Conservation (phyloP, 2,113 vertebrate species). For the Lepisosteus oculatus region DNA sequence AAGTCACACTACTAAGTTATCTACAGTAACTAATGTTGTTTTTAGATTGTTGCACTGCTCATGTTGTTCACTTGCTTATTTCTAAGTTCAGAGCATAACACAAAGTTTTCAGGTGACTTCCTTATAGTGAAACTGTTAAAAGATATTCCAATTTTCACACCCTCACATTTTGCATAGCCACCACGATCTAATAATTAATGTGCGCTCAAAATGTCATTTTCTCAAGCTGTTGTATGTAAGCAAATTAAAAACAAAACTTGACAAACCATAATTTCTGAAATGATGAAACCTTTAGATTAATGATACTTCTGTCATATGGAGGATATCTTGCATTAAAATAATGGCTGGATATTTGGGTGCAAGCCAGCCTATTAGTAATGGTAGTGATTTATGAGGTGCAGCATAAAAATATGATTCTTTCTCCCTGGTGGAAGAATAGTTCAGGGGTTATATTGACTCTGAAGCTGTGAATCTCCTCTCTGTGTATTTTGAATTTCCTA, state of each 20-base stretch:
- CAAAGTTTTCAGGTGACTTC: no score
- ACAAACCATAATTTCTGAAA: conserved; percentile 38
- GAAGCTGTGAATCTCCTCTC: conserved; percentile 22
- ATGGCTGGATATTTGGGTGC: conserved; percentile 39
- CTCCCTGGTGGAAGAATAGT: not conserved
- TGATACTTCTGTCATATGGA: conserved; percentile 27
- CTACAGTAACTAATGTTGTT: no score
- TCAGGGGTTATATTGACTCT: conserved; percentile 24
- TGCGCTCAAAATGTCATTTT: conserved; percentile 15
- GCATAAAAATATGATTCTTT: not conserved
- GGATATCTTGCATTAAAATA: conserved; percentile 41
- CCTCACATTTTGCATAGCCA: not conserved
- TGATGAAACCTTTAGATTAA: conserved; percentile 48
- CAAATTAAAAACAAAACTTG: conserved; percentile 35
- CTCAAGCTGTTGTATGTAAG: conserved; percentile 15
- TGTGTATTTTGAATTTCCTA: not conserved
- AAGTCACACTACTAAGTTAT: no score
- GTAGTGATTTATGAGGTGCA: conserved; percentile 14
- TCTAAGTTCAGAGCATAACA: no score
- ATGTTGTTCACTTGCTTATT: no score
- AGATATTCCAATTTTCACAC: conserved; percentile 4
- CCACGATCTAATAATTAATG: conserved; percentile 24
- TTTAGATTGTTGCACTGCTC: no score
- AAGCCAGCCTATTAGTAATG: conserved; percentile 47
- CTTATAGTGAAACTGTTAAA: not conserved